Evolutionary conservation across 2,113 vertebrate species (phyloP).

Genomic region (Dicrurus megarhynchus): DNA sequence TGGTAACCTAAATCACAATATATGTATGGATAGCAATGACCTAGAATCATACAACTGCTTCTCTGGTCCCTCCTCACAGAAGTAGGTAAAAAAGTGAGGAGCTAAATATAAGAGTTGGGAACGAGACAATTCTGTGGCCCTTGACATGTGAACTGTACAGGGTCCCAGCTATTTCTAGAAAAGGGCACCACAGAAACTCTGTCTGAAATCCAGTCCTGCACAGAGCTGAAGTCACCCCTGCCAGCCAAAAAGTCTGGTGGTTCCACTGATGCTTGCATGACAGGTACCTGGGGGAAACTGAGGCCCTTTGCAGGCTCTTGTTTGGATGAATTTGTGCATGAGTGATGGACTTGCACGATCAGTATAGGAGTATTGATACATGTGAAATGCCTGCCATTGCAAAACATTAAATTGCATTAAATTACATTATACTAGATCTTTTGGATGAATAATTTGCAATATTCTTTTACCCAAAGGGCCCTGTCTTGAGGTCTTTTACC

Average conservation of each 20-base stretch:
- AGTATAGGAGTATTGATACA: neutral
- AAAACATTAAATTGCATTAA: neutral
- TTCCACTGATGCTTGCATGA: neutral
- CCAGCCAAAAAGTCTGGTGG: neutral
- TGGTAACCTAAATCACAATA: neutral
- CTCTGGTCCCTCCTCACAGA: neutral
- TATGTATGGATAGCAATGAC: neutral
- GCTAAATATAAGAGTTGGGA: neutral
- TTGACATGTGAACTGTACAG: neutral
- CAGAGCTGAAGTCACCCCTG: neutral
- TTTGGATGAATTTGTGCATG: neutral
- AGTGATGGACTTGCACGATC: neutral
- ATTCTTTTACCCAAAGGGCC: neutral
- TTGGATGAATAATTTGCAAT: neutral
- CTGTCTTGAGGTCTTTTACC: neutral
- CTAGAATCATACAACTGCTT: neutral
- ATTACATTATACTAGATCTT: neutral
- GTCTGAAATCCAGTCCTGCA: neutral
- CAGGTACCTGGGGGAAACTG: neutral
- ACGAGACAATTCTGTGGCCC: neutral
- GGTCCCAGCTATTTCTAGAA: neutral
- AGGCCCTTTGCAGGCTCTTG: neutral
- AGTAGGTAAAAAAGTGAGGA: neutral
- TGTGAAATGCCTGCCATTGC: neutral
- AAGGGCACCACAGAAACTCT: neutral